Percentiles rank a stretch among this genome's conserved stretches.
These are phyloP conservation scores for Sinodicranocentrus sp. DNA, from an alignment of 2,888 invertebrate genomes.

Conservation along the genomic window DNA sequence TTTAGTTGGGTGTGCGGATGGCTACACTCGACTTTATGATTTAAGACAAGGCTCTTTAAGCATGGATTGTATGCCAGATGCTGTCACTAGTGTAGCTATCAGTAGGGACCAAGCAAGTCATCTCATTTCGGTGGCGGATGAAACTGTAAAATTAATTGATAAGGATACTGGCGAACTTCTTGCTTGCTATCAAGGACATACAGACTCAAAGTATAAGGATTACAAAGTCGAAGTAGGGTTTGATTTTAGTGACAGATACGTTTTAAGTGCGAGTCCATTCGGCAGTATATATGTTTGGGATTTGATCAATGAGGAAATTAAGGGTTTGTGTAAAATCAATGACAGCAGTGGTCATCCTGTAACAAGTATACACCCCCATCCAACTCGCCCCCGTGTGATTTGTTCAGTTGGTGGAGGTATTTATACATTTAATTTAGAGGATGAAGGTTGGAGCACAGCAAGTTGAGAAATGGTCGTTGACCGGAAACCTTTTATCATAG, in stretches of 20 bases:
- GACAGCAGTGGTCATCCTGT: constrained; percentile 82
- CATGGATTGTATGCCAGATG: constrained; percentile 90
- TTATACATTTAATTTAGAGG: constrained; percentile 83
- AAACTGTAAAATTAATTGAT: constrained; percentile 90
- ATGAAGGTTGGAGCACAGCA: constrained; percentile 42
- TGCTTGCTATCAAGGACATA: constrained; percentile 90
- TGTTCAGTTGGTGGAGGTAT: constrained; percentile 87
- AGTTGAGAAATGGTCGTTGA: no score
- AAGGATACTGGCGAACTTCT: constrained; percentile 89
- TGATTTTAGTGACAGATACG: constrained; percentile 89
- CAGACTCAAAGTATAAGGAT: constrained; percentile 69
- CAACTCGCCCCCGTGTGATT: constrained; percentile 85
- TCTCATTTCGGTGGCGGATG: constrained; percentile 91
- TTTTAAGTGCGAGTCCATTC: constrained; percentile 93
- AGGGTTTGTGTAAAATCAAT: constrained; percentile 65
- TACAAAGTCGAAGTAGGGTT: constrained; percentile 75
- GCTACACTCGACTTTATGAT: constrained; percentile 92
- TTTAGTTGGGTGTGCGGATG: constrained; percentile 92
- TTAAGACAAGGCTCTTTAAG: constrained; percentile 90
- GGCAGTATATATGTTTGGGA: constrained; percentile 95
- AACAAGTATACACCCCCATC: constrained; percentile 90
- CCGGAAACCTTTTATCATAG: no score
- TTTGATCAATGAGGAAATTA: constrained; percentile 86
- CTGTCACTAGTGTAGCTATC: constrained; percentile 90
- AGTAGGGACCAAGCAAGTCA: constrained; percentile 96